These are phyloP conservation scores for Plecturocebus donacophilus DNA, from an alignment of 2,113 vertebrate genomes.

Conservation along the genomic window DNA sequence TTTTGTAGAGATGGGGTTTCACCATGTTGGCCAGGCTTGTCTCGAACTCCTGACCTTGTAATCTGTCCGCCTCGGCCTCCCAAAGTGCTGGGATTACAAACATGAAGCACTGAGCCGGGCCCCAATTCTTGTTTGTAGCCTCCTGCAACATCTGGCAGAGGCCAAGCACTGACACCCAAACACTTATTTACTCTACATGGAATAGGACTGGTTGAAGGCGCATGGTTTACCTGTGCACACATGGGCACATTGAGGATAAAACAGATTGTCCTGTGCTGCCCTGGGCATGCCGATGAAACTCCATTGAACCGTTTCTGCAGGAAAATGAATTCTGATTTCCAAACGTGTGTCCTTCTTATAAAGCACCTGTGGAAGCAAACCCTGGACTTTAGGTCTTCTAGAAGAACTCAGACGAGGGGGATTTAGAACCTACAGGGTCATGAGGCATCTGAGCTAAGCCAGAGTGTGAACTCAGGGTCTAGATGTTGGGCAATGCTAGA, in stretches of 20 bases:
- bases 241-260: background rate
- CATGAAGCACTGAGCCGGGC: no score
- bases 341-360: background rate
- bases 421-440: background rate
- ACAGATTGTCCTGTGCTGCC: background rate
- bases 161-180: background rate
- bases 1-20: no score
- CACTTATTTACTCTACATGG: fast-evolving
- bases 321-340: background rate
- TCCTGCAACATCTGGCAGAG: background rate
- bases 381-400: fast-evolving
- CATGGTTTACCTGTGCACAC: background rate
- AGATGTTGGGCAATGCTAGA: background rate
- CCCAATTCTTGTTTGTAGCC: fast-evolving
- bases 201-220: fast-evolving
- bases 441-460: no score
- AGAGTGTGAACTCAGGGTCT: background rate
- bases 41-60: no score
- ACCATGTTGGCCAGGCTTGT: no score
- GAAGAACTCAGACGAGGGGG: background rate
- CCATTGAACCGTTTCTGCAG: background rate
- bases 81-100: no score
- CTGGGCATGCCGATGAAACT: background rate
- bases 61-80: no score
- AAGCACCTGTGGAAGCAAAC: background rate